Evolutionary conservation across 30 jellyfish, hydroid and myxozoan species (phyloP).

Genomic region (Pseudorhiza aurosa): DNA sequence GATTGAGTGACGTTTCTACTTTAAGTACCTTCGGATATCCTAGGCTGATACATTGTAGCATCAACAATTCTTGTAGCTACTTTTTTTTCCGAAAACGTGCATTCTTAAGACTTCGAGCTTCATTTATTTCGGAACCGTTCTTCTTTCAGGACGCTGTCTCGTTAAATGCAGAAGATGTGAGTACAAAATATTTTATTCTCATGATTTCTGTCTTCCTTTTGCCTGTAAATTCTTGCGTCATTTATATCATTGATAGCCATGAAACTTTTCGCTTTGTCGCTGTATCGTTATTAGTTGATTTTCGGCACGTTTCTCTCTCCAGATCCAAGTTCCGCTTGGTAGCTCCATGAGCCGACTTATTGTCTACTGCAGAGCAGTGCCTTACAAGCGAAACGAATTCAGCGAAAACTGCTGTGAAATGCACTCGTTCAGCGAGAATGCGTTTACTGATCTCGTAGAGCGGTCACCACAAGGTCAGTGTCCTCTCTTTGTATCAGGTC

Average conservation of each 20-base stretch:
- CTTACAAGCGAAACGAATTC: slow-evolving; percentile 72
- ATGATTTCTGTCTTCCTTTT: background rate
- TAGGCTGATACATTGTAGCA: too few relatives aligned
- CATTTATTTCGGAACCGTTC: too few relatives aligned
- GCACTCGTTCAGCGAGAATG: slow-evolving; percentile 82
- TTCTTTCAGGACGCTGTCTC: slow-evolving; percentile 45
- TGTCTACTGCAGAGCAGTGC: slow-evolving; percentile 84
- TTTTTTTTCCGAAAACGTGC: too few relatives aligned
- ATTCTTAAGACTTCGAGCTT: too few relatives aligned
- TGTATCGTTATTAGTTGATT: too few relatives aligned
- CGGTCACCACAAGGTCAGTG: slow-evolving; percentile 68
- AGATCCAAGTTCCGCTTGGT: slow-evolving; percentile 86
- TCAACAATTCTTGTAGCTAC: too few relatives aligned
- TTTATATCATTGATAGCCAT: background rate
- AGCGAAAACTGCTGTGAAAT: slow-evolving; percentile 78
- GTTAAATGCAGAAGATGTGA: slow-evolving; percentile 48
- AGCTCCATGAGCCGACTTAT: slow-evolving; percentile 80
- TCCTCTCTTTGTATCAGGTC: too few relatives aligned
- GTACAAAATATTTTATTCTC: background rate
- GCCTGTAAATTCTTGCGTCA: background rate
- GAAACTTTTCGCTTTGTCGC: too few relatives aligned
- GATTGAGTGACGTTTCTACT: too few relatives aligned
- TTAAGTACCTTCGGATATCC: too few relatives aligned
- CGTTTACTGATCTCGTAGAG: slow-evolving; percentile 42
- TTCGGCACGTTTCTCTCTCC: background rate